These are phyloP conservation scores for Griposia aprilina DNA, from an alignment of 2,888 invertebrate genomes.

Conservation along the genomic window DNA sequence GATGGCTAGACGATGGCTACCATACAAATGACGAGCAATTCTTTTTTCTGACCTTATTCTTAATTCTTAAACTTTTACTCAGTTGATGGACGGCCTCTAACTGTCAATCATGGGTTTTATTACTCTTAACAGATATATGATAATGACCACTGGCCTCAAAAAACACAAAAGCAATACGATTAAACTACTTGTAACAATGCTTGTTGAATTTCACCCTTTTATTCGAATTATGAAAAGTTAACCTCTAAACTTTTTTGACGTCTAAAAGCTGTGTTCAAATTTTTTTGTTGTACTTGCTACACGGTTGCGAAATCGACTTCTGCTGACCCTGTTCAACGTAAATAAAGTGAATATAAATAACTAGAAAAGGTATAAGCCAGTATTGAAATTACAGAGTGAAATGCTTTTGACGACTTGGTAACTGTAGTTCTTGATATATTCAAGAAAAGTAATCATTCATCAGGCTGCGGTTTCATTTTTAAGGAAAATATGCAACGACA, in stretches of 20 bases:
- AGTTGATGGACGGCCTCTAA: constrained; percentile 73
- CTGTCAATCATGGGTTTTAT: constrained; percentile 78
- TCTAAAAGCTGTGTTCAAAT: constrained; percentile 8
- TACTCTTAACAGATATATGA: constrained; percentile 73
- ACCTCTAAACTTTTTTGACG: constrained; percentile 36
- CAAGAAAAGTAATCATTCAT: constrained; percentile 46
- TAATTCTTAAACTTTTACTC: constrained; percentile 73
- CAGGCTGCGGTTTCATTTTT: constrained; percentile 39
- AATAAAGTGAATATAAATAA: constrained; percentile 11
- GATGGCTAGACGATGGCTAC: constrained; percentile 25
- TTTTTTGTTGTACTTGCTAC: constrained; percentile 19
- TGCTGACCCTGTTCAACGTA: constrained; percentile 26
- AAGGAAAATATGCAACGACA: constrained; percentile 42
- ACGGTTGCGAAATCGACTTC: constrained; percentile 27
- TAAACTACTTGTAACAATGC: constrained; percentile 58
- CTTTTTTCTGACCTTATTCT: constrained; percentile 71
- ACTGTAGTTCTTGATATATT: constrained; percentile 36
- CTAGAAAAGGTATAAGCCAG: neutral
- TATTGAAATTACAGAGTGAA: constrained; percentile 1
- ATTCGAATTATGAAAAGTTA: constrained; percentile 48
- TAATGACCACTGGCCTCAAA: constrained; percentile 76
- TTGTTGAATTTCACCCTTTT: constrained; percentile 59
- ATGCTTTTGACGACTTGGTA: constrained; percentile 32
- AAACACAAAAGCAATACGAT: constrained; percentile 61
- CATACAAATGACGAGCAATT: constrained; percentile 62